phyloP scores from a whole-genome alignment of 1,140 invertebrate genomes.

The Scylla paramamosain region DNA sequence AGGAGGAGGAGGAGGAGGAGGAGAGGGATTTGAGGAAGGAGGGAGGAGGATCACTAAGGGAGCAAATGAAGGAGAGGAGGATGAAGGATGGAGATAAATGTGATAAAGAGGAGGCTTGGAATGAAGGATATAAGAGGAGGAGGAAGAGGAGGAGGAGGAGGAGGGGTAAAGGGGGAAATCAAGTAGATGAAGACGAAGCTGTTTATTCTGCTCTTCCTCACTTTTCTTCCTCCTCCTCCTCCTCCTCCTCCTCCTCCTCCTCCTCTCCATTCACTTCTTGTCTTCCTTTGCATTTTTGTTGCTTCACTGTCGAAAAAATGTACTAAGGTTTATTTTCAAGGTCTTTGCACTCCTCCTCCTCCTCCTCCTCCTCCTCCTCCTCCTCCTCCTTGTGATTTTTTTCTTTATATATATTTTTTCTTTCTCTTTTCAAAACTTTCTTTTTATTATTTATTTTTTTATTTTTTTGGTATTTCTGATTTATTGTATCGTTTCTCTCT shows the following conservation, averaged over 20 bases:
- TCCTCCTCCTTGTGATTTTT: not conserved
- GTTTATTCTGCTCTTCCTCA: too few relatives aligned
- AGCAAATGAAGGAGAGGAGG: not conserved
- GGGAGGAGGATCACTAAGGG: not conserved
- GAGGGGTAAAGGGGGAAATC: not conserved
- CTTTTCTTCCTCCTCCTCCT: not conserved
- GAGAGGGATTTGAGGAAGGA: not conserved
- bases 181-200: not conserved
- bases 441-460: not conserved
- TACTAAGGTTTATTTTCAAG: not conserved
- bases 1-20: not conserved
- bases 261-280: not conserved
- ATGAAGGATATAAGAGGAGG: not conserved
- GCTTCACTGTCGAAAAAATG: too few relatives aligned
- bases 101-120: not conserved
- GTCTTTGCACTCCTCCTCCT: not conserved
- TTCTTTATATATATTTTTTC: not conserved
- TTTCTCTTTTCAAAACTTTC: too few relatives aligned
- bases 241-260: conserved; percentile 11
- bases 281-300: not conserved
- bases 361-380: not conserved
- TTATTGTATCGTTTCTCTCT: too few relatives aligned
- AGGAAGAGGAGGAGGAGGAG: not conserved
- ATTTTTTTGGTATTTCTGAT: not conserved
- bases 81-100: not conserved